phyloP scores from a whole-genome alignment of 2,888 invertebrate genomes.

The Entomobrya multifasciata region DNA sequence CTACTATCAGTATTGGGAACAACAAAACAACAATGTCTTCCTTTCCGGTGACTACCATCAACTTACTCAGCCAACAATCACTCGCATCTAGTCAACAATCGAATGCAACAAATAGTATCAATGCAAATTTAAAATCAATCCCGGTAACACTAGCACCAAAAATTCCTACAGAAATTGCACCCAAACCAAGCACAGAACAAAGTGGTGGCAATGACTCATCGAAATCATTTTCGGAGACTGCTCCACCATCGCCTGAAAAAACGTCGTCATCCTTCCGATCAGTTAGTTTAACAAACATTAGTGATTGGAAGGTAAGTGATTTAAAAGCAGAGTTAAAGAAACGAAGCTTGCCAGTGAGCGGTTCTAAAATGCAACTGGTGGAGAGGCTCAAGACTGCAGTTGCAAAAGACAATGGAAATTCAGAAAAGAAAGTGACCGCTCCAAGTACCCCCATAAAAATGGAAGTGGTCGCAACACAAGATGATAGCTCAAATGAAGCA shows the following conservation, averaged over 20 bases:
- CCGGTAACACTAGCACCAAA: constrained; percentile 61
- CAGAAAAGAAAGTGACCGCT: constrained; percentile 8
- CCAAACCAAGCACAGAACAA: constrained; percentile 33
- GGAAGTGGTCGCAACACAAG: constrained; percentile 50
- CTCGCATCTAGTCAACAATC: constrained; percentile 64
- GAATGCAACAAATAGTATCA: constrained; percentile 53
- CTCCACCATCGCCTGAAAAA: constrained; percentile 30
- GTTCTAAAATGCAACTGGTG: constrained; percentile 96
- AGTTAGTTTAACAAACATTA: constrained; percentile 68
- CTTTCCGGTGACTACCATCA: constrained; percentile 60
- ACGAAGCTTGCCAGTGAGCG: constrained; percentile 96
- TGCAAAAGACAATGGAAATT: constrained; percentile 7
- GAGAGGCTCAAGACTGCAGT: constrained; percentile 87
- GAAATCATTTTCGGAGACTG: neutral
- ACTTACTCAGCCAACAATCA: constrained; percentile 64
- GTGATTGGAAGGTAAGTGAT: constrained; percentile 87
- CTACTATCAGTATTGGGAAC: constrained; percentile 20
- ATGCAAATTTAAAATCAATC: constrained; percentile 55
- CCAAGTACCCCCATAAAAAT: constrained; percentile 48
- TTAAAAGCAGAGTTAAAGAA: constrained; percentile 96
- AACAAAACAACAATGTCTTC: constrained; percentile 59
- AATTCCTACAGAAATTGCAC: constrained; percentile 50
- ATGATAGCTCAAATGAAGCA: constrained; percentile 74
- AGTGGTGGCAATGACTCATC: neutral
- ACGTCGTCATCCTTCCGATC: constrained; percentile 34